Base-by-base conservation (phyloP, 1,140 invertebrate species). In the Tetramorium simillimum region DNA sequence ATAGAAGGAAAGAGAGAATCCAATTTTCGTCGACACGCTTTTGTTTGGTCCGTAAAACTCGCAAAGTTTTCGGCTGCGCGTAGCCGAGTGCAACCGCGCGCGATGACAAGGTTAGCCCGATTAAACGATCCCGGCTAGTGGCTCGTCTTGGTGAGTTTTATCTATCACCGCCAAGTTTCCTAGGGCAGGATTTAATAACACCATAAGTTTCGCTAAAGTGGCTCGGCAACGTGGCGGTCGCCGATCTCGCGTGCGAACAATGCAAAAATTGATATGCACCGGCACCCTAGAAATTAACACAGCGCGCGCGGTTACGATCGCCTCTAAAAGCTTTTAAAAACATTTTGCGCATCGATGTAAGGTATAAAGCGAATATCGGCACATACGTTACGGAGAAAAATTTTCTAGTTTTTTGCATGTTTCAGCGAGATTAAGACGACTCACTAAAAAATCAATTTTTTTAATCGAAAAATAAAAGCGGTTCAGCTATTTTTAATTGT, bases 31-130 rank as follows among this genome's bases (percentile, higher is more conserved):
- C 56, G 56, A 84, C 53, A 73, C 53, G 69, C 80, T 73, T 80
- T 76, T 80, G 84, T 78, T 77, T 85, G 46, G 58, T 18, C 46
- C 46, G 46, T 67, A 77, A 76, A 85, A 77, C 84, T 85, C 60
- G 46, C 73, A 28, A 77, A 78, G 33, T 85, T 78, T 76, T 85
- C 46, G 49, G 72, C 21, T 65, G 46, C 84, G 40, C 58, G 43
- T 51, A 63, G 18, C 24, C 46, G 73, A 14, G 46, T 40, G 58
- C 82, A 85, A 43, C 82, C 82, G 60, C 73, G 73, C 58, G 62
- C 84, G 84, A 80, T 85, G 84, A 78, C 72, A 80, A 80, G 72
- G 73, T 80, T 85, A 65, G 73, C 73, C 16, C 84, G 75, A 84
- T 84, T 84, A 84, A 84, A 84, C 69, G 69, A 75, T 40, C 53